phyloP scores from a whole-genome alignment of 2,888 invertebrate species.

The Cantharis flavilabris region DNA sequence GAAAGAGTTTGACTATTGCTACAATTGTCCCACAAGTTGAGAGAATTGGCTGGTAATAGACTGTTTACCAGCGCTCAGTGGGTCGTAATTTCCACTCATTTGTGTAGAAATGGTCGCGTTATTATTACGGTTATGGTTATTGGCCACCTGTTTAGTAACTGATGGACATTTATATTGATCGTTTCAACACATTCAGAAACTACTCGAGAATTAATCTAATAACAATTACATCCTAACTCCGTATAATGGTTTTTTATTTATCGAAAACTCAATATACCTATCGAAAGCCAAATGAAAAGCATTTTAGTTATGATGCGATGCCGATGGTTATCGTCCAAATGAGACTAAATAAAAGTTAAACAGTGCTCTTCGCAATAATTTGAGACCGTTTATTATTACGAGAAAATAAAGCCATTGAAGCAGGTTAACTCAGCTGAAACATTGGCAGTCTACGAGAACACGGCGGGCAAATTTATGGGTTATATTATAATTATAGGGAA shows the following conservation, averaged over 20 bases:
- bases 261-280: background rate
- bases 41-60: slow-evolving; percentile 56
- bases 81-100: slow-evolving; percentile 59
- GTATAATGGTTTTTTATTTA: background rate
- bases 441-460: slow-evolving; percentile 45
- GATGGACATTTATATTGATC: slow-evolving; percentile 39
- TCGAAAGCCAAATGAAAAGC: slow-evolving; percentile 5
- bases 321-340: slow-evolving; percentile 12
- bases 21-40: slow-evolving; percentile 45
- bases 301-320: background rate
- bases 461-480: slow-evolving; percentile 49
- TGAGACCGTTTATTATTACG: slow-evolving; percentile 32
- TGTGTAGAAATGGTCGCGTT: slow-evolving; percentile 59
- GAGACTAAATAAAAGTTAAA: slow-evolving; percentile 34
- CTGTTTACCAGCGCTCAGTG: slow-evolving; percentile 57
- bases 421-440: slow-evolving; percentile 44
- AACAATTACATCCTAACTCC: background rate
- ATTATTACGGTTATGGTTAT: slow-evolving; percentile 60
- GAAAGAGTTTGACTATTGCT: slow-evolving; percentile 28
- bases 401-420: slow-evolving; percentile 53
- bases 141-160: slow-evolving; percentile 57
- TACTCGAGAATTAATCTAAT: background rate
- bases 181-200: slow-evolving; percentile 20
- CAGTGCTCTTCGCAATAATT: slow-evolving; percentile 48
- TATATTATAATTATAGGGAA: slow-evolving; percentile 51